phyloP scores from a whole-genome alignment of 53 echinoderm and acorn worm genomes.

The Astropecten irregularis region DNA sequence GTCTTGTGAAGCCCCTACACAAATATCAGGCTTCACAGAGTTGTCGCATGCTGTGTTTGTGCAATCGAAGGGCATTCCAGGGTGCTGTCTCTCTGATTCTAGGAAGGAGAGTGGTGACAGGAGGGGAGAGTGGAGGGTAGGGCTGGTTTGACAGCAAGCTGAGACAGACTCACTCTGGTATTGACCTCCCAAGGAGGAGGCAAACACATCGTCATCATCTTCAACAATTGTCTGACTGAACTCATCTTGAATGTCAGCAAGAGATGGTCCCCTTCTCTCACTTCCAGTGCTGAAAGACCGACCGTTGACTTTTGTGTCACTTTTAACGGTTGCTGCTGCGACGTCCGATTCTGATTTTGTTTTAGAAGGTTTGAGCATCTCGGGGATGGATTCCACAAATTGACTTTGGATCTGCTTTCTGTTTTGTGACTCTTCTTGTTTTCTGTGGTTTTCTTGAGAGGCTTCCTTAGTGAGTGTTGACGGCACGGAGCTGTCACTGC shows the following conservation, averaged over 20 bases:
- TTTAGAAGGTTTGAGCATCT: not conserved
- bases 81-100: not conserved
- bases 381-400: too few relatives aligned
- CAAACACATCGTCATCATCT: slow-evolving; percentile 54
- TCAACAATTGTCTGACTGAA: slow-evolving; percentile 66
- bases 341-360: not conserved
- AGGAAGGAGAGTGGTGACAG: slow-evolving; percentile 52
- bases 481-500: not conserved
- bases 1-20: too few relatives aligned
- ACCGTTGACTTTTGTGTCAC: not conserved
- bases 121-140: slow-evolving; percentile 46
- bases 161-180: slow-evolving; percentile 10
- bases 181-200: not conserved
- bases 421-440: slow-evolving; percentile 2
- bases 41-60: too few relatives aligned
- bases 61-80: too few relatives aligned
- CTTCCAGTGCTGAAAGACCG: slow-evolving; percentile 10
- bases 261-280: slow-evolving; percentile 55
- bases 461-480: not conserved
- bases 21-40: too few relatives aligned
- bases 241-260: slow-evolving; percentile 59
- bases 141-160: slow-evolving; percentile 56
- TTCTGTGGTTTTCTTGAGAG: not conserved
- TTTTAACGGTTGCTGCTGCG: not conserved
- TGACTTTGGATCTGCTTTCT: not conserved